A percentile compares a stretch with the other conserved stretches of the same genome.
Evolutionary conservation across 2,797 vertebrate species (phyloP).

Genomic region (Melanotaenia trifasciata): DNA sequence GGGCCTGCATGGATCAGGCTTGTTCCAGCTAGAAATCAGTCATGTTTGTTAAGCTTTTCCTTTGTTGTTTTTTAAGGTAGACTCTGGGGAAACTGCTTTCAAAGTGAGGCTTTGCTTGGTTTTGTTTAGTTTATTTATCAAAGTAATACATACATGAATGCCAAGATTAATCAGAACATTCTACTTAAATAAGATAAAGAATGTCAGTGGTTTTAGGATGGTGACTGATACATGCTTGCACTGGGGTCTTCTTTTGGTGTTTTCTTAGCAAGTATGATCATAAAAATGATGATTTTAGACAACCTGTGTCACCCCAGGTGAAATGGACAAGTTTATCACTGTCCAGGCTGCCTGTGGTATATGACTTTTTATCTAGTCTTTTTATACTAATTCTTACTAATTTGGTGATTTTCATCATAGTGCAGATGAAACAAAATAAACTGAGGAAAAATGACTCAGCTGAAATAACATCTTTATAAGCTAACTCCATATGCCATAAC

Average conservation of each 20-base stretch:
- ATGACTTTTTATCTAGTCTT: no score
- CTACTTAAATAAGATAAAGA: neutral
- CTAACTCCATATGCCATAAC: conserved; percentile 45
- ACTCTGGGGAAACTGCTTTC: neutral
- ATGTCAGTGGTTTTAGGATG: neutral
- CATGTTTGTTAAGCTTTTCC: neutral
- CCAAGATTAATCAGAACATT: conserved; percentile 6
- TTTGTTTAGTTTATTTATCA: neutral
- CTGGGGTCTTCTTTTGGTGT: neutral
- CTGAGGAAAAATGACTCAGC: conserved; percentile 12
- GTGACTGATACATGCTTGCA: neutral
- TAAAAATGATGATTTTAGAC: no score
- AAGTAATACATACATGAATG: neutral
- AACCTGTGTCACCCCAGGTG: no score
- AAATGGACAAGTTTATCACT: no score
- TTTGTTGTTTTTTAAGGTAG: neutral
- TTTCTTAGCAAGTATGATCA: no score
- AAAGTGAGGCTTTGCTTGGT: neutral
- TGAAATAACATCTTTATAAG: conserved; percentile 23
- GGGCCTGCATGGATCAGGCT: neutral
- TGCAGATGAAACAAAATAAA: neutral
- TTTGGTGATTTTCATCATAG: neutral
- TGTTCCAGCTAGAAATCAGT: neutral
- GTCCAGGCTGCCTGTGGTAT: no score
- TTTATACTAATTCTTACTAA: neutral